A percentile compares a stretch with the other conserved stretches of the same genome.
Conservation (phyloP, 2,797 vertebrate species). For the Eulemur mongoz region DNA sequence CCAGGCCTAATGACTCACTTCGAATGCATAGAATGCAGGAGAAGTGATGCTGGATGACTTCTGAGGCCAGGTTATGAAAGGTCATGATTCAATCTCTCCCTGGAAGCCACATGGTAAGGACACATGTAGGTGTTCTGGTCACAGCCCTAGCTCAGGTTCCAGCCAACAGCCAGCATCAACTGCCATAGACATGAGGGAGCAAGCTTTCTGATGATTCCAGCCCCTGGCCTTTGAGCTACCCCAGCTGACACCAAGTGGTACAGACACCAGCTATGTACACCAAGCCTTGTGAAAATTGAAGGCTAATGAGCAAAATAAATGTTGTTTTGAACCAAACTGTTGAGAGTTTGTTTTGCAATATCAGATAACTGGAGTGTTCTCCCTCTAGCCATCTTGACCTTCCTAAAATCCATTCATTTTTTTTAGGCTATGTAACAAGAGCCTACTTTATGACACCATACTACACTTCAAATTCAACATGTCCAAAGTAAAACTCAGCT, state of each 20-base stretch:
- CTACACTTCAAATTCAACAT: not conserved
- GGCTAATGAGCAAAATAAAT: not conserved
- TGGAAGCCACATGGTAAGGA: not conserved
- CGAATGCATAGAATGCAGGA: not conserved
- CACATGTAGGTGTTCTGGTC: not conserved
- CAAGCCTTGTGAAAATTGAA: not conserved
- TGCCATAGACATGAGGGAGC: not conserved
- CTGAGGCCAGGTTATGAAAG: not conserved
- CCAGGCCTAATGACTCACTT: not conserved
- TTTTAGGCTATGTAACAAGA: not conserved
- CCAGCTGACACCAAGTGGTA: not conserved
- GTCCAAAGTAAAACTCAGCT: constrained; percentile 21
- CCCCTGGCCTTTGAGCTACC: not conserved
- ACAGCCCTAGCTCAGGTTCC: not conserved
- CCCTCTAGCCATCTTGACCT: not conserved
- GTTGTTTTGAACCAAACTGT: not conserved
- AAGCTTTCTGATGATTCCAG: not conserved
- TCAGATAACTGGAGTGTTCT: not conserved
- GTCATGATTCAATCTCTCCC: not conserved
- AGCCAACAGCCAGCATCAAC: not conserved
- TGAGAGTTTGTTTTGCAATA: not conserved
- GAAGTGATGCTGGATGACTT: not conserved
- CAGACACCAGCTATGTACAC: not conserved
- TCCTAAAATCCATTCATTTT: not conserved
- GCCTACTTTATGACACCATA: not conserved